phyloP scores from a whole-genome alignment of 1,140 invertebrate genomes.

The Asobara japonica region DNA sequence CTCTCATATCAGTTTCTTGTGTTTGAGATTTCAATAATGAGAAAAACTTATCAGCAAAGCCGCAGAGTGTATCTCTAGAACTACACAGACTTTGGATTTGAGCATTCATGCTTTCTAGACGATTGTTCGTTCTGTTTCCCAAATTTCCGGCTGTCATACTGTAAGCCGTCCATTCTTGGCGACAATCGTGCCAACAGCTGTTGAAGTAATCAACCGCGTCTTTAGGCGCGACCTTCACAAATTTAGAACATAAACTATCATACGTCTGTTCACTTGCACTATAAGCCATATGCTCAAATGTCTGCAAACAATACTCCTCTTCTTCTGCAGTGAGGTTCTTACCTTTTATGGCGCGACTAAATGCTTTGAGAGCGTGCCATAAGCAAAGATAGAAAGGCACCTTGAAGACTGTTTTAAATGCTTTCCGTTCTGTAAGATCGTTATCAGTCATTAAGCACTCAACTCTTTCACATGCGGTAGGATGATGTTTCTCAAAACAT shows the following conservation, averaged over 20 bases:
- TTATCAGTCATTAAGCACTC: constrained; percentile 35
- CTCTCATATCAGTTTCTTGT: neutral
- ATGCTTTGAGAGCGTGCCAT: constrained; percentile 18
- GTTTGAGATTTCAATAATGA: constrained; percentile 1
- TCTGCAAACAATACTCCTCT: neutral
- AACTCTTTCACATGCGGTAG: neutral
- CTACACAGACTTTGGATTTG: constrained; percentile 34
- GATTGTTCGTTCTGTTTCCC: constrained; percentile 38
- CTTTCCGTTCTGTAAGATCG: constrained; percentile 30
- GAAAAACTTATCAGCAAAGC: constrained; percentile 26
- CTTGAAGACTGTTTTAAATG: constrained; percentile 26
- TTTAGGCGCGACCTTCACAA: constrained; percentile 10
- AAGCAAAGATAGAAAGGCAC: constrained; percentile 32
- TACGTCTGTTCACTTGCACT: constrained; percentile 7
- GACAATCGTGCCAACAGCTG: constrained; percentile 34
- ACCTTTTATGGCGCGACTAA: neutral
- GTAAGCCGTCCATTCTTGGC: constrained; percentile 34
- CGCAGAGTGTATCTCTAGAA: constrained; percentile 22
- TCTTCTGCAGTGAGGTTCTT: neutral
- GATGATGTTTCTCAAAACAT: constrained; percentile 20
- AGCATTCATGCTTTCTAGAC: constrained; percentile 34
- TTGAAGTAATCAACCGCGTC: constrained; percentile 28
- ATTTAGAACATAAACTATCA: neutral
- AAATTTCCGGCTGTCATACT: constrained; percentile 34
- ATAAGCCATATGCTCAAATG: constrained; percentile 12